Conservation (phyloP, 1,140 invertebrate genomes). For the Zophobas morio region DNA sequence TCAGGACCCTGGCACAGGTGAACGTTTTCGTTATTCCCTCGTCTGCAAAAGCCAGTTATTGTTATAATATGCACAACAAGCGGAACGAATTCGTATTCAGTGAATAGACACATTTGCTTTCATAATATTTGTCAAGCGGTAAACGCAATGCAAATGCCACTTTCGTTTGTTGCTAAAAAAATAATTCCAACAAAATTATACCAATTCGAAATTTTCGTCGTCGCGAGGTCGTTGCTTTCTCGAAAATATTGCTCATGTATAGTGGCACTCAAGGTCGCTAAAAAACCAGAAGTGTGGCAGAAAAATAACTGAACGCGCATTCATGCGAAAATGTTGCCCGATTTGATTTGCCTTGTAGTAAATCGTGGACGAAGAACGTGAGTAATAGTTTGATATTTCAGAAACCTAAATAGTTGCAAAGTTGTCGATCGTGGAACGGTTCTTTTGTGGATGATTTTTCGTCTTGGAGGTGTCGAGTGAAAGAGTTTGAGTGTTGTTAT, state of each 20-base stretch:
- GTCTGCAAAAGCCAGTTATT: conserved; percentile 73
- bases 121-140: conserved; percentile 33
- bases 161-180: conserved; percentile 19
- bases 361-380: neutral
- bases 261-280: too few relatives aligned
- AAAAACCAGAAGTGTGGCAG: neutral
- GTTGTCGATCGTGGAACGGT: neutral
- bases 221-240: neutral
- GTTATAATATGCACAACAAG: neutral
- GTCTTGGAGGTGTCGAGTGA: too few relatives aligned
- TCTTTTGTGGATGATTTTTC: too few relatives aligned
- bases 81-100: conserved; percentile 19
- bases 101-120: conserved; percentile 21
- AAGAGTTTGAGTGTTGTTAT: too few relatives aligned
- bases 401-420: neutral
- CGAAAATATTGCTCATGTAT: too few relatives aligned
- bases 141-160: neutral
- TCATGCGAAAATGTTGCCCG: neutral
- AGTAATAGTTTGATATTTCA: neutral
- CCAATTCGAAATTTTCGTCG: conserved; percentile 22
- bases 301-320: neutral
- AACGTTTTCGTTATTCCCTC: conserved; percentile 93
- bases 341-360: neutral
- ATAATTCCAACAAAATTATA: neutral
- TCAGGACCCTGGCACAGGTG: conserved; percentile 85